Conservation (phyloP, 2,113 vertebrate genomes). For the Mesitornis unicolor region DNA sequence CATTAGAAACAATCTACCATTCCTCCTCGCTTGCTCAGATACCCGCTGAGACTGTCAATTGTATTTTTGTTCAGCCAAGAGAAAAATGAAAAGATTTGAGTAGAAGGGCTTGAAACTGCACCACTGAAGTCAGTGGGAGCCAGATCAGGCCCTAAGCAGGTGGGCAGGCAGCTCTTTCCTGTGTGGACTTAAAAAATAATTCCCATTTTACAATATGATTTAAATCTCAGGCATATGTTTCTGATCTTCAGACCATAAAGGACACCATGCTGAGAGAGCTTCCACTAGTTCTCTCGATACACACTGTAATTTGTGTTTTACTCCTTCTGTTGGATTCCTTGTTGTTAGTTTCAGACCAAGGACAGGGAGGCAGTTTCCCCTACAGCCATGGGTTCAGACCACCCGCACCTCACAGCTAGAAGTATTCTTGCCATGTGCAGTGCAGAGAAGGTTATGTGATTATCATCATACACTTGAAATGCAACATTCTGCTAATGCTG, state of each 20-base stretch:
- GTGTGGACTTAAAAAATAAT: neutral
- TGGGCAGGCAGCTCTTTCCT: neutral
- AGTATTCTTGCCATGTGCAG: neutral
- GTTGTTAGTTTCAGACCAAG: neutral
- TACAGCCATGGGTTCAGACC: neutral
- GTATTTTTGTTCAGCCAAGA: constrained; percentile 48
- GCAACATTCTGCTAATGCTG: neutral
- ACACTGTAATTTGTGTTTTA: neutral
- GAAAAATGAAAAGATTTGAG: constrained; percentile 37
- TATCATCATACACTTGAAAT: neutral
- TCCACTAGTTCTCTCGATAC: neutral
- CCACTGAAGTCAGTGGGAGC: neutral
- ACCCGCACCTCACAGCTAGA: neutral
- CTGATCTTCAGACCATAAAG: neutral
- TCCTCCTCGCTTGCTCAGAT: neutral
- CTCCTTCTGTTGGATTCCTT: neutral
- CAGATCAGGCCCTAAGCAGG: neutral
- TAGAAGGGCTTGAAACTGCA: neutral
- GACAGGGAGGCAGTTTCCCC: neutral
- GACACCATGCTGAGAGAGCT: neutral
- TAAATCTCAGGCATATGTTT: neutral
- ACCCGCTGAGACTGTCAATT: constrained; percentile 38
- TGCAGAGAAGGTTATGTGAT: neutral
- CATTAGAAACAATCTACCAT: neutral
- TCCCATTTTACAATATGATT: neutral